Evolutionary conservation across 2,113 vertebrate genomes (phyloP).

Genomic region (Myodes glareolus): DNA sequence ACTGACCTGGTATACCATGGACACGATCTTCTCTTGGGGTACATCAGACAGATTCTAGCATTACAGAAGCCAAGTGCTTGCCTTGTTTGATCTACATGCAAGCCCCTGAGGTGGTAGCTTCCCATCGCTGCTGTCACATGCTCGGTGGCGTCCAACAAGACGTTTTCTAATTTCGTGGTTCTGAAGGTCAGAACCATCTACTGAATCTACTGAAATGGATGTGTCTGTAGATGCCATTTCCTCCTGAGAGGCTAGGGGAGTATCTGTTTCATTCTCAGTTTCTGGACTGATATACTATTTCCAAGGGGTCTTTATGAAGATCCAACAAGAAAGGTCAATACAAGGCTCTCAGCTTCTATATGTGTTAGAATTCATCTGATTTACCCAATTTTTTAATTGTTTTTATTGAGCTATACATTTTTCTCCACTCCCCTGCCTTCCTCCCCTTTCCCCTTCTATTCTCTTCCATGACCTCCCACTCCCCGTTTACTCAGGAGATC

Average conservation of each 20-base stretch:
- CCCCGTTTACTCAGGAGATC: too few relatives aligned
- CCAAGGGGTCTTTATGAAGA: neutral
- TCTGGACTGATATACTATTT: neutral
- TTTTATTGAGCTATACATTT: too few relatives aligned
- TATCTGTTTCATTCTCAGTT: neutral
- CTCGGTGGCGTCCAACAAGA: neutral
- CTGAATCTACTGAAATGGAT: neutral
- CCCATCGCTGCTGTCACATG: neutral
- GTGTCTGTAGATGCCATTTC: neutral
- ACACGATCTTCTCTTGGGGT: neutral
- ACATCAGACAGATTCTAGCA: neutral
- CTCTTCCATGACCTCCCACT: too few relatives aligned
- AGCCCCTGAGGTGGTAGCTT: neutral
- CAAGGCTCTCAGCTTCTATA: neutral
- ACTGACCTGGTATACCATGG: neutral
- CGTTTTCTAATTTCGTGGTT: neutral
- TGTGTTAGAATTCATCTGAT: neutral
- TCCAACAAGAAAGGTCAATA: neutral
- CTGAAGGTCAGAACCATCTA: neutral
- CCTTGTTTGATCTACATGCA: neutral
- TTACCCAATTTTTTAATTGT: neutral
- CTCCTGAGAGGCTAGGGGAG: neutral
- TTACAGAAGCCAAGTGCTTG: neutral
- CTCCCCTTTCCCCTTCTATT: too few relatives aligned
- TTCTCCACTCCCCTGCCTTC: too few relatives aligned